Conservation (phyloP, 1,140 invertebrate species). For the Pseudoatta argentina region DNA sequence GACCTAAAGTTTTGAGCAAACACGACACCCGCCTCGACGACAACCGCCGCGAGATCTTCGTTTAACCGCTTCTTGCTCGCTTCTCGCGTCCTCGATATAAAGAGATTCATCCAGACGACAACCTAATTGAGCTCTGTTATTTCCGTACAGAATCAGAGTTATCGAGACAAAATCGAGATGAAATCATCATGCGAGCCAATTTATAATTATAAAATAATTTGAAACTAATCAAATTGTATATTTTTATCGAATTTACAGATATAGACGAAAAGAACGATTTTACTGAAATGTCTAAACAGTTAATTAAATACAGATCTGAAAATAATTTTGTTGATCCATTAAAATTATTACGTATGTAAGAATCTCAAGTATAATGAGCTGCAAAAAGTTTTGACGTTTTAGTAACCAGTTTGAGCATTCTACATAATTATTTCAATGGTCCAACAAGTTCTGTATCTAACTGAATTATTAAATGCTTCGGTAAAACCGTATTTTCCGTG, state of each 20-base stretch:
- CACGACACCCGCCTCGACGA: constrained; percentile 73
- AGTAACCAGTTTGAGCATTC: no score
- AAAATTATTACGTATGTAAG: no score
- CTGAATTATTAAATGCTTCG: no score
- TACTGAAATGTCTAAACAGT: no score
- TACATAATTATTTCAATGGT: no score
- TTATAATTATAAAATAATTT: neutral
- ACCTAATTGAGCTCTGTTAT: constrained; percentile 34
- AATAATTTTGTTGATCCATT: no score
- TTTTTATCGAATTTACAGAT: neutral
- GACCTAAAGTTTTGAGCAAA: constrained; percentile 80
- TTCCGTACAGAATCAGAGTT: neutral
- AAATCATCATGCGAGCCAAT: neutral
- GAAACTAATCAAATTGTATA: neutral
- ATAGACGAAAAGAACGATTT: neutral
- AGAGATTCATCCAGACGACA: constrained; percentile 24
- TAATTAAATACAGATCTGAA: neutral
- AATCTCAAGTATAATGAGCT: no score
- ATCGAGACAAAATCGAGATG: neutral
- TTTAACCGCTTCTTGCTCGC: constrained; percentile 8
- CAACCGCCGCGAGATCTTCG: constrained; percentile 65
- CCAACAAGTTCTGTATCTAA: no score
- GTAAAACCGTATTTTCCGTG: no score
- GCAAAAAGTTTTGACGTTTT: no score
- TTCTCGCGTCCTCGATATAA: constrained; percentile 40